Conservation (phyloP, 1,140 invertebrate species). For the Drosophila murphyi region DNA sequence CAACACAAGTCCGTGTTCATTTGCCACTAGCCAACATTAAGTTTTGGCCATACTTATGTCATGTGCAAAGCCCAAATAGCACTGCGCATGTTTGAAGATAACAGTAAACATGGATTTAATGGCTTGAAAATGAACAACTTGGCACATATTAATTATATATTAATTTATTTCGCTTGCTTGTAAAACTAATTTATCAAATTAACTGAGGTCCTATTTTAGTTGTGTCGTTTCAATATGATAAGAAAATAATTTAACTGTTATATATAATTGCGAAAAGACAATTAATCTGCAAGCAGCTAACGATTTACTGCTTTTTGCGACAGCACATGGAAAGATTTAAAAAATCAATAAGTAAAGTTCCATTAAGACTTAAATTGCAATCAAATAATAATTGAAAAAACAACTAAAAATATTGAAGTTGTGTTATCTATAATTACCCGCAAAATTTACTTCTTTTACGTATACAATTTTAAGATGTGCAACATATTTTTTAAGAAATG, state of each 20-base stretch:
- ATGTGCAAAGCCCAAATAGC: constrained; percentile 6
- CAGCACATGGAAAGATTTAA: too few relatives aligned
- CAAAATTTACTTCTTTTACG: too few relatives aligned
- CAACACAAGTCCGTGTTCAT: constrained; percentile 17
- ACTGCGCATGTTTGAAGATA: constrained; percentile 24
- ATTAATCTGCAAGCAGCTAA: too few relatives aligned
- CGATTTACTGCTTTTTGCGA: too few relatives aligned
- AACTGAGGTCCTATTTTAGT: neutral
- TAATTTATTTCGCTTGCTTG: constrained; percentile 2
- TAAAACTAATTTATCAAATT: neutral
- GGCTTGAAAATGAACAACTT: constrained; percentile 5
- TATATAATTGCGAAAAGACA: neutral
- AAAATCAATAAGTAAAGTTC: too few relatives aligned
- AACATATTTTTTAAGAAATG: too few relatives aligned
- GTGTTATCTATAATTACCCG: too few relatives aligned
- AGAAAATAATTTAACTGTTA: neutral
- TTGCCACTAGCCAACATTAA: constrained; percentile 16
- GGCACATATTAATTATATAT: constrained; percentile 17
- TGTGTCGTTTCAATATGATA: neutral
- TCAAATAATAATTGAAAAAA: too few relatives aligned
- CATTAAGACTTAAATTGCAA: too few relatives aligned
- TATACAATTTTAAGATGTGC: too few relatives aligned
- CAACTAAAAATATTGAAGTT: too few relatives aligned
- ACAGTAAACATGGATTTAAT: constrained; percentile 21
- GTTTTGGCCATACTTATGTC: constrained; percentile 12